Percentiles rank a stretch among this genome's conserved stretches.
phyloP scores from a whole-genome alignment of 2,113 vertebrate species.

The Centrocercus urophasianus region DNA sequence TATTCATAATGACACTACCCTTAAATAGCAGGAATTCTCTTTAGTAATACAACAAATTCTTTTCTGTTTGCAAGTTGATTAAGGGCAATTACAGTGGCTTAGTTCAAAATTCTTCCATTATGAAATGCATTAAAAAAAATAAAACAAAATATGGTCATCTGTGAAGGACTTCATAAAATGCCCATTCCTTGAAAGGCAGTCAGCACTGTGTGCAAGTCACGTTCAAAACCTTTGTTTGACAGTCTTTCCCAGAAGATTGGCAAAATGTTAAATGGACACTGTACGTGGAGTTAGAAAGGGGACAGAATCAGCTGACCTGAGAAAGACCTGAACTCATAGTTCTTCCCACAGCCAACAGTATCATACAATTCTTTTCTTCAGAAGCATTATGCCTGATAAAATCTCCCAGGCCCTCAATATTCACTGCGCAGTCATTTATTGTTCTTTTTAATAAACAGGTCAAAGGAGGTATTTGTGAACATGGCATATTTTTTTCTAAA shows the following conservation, averaged over 20 bases:
- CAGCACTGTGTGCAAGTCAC: constrained; percentile 72
- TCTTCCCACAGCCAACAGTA: constrained; percentile 77
- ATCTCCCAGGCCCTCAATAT: constrained; percentile 71
- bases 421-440: constrained; percentile 42
- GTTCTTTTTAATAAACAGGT: constrained; percentile 57
- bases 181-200: constrained; percentile 55
- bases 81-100: constrained; percentile 60
- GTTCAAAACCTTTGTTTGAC: constrained; percentile 73
- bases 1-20: constrained; percentile 46
- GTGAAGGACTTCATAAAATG: constrained; percentile 67
- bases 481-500: constrained; percentile 47
- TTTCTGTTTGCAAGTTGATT: constrained; percentile 64
- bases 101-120: constrained; percentile 52
- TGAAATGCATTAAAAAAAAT: constrained; percentile 68
- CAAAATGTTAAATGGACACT: constrained; percentile 75
- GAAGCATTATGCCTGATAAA: constrained; percentile 72
- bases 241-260: constrained; percentile 76
- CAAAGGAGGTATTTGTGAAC: constrained; percentile 51
- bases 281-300: constrained; percentile 68
- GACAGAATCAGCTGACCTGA: constrained; percentile 70
- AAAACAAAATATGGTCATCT: constrained; percentile 65
- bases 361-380: constrained; percentile 66
- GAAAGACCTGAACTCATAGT: constrained; percentile 53
- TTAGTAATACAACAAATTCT: constrained; percentile 45
- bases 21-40: constrained; percentile 40